Evolutionary conservation across 2,888 invertebrate species (phyloP).

Genomic region (Xanthorhoe spadicearia): DNA sequence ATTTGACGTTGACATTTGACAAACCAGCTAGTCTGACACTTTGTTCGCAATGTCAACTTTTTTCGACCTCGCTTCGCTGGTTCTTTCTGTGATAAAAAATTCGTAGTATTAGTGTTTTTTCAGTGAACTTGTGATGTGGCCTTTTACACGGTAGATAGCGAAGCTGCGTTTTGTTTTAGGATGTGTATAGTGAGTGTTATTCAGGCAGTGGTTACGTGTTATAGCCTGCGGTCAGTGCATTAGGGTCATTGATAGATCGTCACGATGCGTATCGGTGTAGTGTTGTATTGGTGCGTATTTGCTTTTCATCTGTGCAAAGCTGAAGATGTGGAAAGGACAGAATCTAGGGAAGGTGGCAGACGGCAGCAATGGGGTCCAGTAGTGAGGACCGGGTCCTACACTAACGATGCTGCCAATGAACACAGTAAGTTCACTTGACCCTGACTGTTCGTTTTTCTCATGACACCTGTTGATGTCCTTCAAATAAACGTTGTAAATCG

Average conservation of each 20-base stretch:
- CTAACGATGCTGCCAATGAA: conserved; percentile 75
- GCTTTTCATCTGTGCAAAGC: conserved; percentile 79
- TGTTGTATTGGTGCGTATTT: conserved; percentile 82
- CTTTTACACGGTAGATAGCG: conserved; percentile 61
- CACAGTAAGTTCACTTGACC: conserved; percentile 72
- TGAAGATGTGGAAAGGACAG: conserved; percentile 79
- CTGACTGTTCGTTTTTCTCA: conserved; percentile 53
- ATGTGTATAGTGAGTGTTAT: conserved; percentile 75
- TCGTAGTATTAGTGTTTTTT: conserved; percentile 66
- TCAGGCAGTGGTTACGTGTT: conserved; percentile 65
- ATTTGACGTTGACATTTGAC: neutral
- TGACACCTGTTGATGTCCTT: conserved; percentile 76
- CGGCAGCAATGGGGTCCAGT: conserved; percentile 77
- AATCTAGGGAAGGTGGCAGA: conserved; percentile 70
- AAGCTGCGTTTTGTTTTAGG: conserved; percentile 65
- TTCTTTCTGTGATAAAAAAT: conserved; percentile 72
- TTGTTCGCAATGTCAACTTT: conserved; percentile 33
- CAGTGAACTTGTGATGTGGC: conserved; percentile 74
- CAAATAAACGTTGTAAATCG: conserved; percentile 41
- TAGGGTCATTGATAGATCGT: conserved; percentile 79
- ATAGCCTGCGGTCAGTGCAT: conserved; percentile 65
- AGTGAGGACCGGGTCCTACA: conserved; percentile 69
- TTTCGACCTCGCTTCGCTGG: conserved; percentile 64
- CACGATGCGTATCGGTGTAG: conserved; percentile 82
- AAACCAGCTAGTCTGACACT: conserved; percentile 45